Base-by-base conservation (phyloP, 2,113 vertebrate species). In the Aptenodytes forsteri region DNA sequence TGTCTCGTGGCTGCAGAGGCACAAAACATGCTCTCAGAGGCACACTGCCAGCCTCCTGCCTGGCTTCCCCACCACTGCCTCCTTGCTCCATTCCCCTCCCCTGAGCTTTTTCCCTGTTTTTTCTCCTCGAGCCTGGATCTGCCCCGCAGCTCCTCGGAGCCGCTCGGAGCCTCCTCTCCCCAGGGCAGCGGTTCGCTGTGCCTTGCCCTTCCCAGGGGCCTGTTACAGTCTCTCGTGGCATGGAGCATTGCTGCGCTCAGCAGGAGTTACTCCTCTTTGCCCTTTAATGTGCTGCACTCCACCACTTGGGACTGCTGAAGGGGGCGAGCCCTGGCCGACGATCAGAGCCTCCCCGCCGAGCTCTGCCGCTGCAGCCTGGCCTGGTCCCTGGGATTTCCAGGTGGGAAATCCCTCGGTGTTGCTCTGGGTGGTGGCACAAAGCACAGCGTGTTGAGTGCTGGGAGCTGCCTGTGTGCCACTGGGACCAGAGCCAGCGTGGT, bases 261-360 rank as follows among this genome's bases (percentile, higher is more conserved):
- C 94, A 87, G 77, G n/a, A 95, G 69, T 71, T 66, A 47, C 14
- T 91, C 58, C 56, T 78, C 65, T 71, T 38, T 82, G 27, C 65
- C 65, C 84, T 97, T 95, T 93, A 94, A 95, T 94, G 96, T 95
- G 61, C 36, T 36, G 61, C 52, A 12, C 67, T 87, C 56, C 78
- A 13, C 38, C 2, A 12, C 82, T 79, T 42, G 47, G 73, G 70
- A 87, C 65, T 0, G 47, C 65, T 90, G 78, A 13, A 79, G 78
- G 78, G 78, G 65, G 83, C 7, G 5, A 87, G 62, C 29, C 82
- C 88, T 83, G 94, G 94, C 92, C 0, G 0, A 38, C 0, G 11
- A 93, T 82, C 87, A 93, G 90, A 95, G 82, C 32, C 56, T 94
- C 61, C 66, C 16, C 0, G 2, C 20, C 1, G 7, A 90, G 42